Percentiles rank a stretch among this genome's conserved stretches.
These are phyloP conservation scores for Brachionus plicatilis DNA, from an alignment of 1,140 invertebrate genomes.

Conservation along the genomic window DNA sequence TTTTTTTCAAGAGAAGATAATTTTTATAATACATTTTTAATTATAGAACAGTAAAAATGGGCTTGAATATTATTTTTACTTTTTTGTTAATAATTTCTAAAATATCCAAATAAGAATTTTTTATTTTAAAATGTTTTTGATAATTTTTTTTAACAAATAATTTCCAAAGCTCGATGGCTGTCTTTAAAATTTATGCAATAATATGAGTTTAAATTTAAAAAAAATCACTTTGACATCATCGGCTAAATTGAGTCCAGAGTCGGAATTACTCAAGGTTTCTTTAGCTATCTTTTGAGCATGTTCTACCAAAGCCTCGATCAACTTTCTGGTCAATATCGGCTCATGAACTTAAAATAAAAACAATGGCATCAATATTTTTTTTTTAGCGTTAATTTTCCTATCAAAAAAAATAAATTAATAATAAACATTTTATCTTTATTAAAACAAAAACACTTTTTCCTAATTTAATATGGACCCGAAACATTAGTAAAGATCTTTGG, in stretches of 20 bases:
- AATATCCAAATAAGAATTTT: neutral
- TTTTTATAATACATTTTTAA: too few species aligned
- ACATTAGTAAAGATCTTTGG: too few species aligned
- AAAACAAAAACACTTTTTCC: too few species aligned
- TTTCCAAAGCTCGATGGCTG: neutral
- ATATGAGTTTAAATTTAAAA: too few species aligned
- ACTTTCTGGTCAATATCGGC: constrained; percentile 47
- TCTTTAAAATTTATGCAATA: neutral
- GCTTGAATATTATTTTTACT: neutral
- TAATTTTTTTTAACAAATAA: neutral
- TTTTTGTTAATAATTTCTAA: neutral
- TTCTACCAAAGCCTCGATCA: constrained; percentile 49
- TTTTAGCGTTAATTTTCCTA: too few species aligned
- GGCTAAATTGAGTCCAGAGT: constrained; percentile 48
- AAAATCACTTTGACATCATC: constrained; percentile 46
- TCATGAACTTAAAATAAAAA: neutral
- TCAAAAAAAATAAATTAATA: neutral
- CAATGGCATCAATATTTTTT: neutral
- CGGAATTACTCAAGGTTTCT: constrained; percentile 45
- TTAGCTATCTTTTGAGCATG: constrained; percentile 52
- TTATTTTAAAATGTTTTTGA: neutral
- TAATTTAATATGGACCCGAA: too few species aligned
- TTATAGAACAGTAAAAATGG: too few species aligned
- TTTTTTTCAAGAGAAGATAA: too few species aligned
- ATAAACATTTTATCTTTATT: neutral